Base-by-base conservation (phyloP, 1,140 invertebrate species). In the Thereuonema tuberculata region DNA sequence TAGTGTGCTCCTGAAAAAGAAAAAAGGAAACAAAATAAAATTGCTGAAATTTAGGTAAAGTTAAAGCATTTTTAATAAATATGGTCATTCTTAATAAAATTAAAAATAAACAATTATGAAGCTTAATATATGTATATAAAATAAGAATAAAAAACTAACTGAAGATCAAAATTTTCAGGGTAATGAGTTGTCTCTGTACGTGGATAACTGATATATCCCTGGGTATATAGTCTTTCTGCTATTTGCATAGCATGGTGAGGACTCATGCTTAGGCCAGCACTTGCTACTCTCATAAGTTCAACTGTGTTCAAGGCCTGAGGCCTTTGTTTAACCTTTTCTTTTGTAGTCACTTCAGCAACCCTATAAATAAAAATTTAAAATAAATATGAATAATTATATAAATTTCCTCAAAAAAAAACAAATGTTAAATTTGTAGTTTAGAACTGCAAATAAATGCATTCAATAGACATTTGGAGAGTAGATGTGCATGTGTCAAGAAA, bases 181-280 rank as follows among this genome's bases (percentile, higher is more conserved):
- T 99, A 99, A 46, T 86, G 85, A 2, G 94, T 98, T 2, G 97
- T 99, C 77, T 97, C 93, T 2, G 93, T 97, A 66, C 93, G 78
- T 1, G 93, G 93, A 77, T 97, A 97, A 69, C 89, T 93, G 49
- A 96, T 94, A 67, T 89, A 94, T 31, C 93, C 93, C 72, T 94
- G 89, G 1, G 84, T 95, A 69, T 97, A 97, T 1, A 98, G 79
- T 26, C 85, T 78, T 73, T 95, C 92, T 1, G 91, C 91, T 46
- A 93, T 83, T 78, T 92, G 87, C 94, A 98, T 98, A 1, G 93
- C 89, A 73, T 94, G 87, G 71, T 95, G 93, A 0, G 95, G 94
- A 1, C 90, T 87, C 80, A 99, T 93, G 25, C 92, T 91, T 20
- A 99, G 75, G 0, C 89, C 78, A 31, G 92, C 87, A 74, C 91